Conservation (phyloP, 2,797 vertebrate genomes). For the Halcyon badia region DNA sequence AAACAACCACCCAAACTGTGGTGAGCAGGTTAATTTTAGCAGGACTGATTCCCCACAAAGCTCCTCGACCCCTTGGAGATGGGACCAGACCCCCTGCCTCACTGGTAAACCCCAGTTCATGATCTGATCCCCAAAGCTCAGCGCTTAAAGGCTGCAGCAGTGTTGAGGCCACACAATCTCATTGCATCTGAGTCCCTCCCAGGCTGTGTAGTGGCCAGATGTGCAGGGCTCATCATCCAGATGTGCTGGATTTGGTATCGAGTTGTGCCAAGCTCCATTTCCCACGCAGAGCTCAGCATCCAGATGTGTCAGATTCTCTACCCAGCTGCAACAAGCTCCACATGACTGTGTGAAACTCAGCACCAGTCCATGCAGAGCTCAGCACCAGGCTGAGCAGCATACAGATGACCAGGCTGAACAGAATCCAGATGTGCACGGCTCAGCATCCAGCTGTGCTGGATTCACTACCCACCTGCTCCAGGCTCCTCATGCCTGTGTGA, state of each 20-base stretch:
- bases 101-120: fast-evolving
- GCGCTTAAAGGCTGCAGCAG: fast-evolving
- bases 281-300: not conserved
- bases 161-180: not conserved
- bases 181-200: fast-evolving
- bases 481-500: fast-evolving
- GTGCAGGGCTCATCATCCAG: not conserved
- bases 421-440: not conserved
- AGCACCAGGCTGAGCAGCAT: too few species aligned
- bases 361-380: too few species aligned
- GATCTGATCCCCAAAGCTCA: fast-evolving
- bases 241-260: not conserved
- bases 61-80: fast-evolving
- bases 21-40: fast-evolving
- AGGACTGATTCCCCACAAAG: fast-evolving
- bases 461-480: not conserved
- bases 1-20: not conserved
- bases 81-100: fast-evolving
- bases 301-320: not conserved
- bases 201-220: not conserved
- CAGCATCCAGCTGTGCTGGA: not conserved
- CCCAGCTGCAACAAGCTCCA: too few species aligned
- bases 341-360: not conserved
- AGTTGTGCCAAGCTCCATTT: not conserved
- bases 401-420: too few species aligned